Evolutionary conservation across 2,113 vertebrate species (phyloP).

Genomic region (Dasypus novemcinctus): DNA sequence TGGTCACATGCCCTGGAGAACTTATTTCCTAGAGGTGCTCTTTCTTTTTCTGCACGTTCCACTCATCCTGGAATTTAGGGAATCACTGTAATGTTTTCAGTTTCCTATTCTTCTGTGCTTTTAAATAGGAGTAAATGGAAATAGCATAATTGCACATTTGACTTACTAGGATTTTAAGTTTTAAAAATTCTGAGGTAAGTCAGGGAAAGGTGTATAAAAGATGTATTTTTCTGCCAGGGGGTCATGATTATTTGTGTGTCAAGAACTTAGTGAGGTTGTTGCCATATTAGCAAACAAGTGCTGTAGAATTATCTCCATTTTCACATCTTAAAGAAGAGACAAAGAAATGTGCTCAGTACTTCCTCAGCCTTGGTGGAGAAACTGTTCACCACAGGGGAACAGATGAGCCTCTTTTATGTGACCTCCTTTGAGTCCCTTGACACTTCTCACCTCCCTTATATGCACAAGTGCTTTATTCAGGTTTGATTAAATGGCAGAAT

Average conservation of each 20-base stretch:
- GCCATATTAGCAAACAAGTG: neutral
- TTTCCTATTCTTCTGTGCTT: neutral
- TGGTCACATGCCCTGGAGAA: neutral
- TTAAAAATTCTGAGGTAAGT: neutral
- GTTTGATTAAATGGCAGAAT: slow-evolving; percentile 50
- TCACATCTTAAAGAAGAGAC: neutral
- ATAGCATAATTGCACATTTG: neutral
- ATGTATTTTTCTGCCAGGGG: neutral
- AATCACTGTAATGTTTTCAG: neutral
- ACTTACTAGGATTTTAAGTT: neutral
- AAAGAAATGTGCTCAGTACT: neutral
- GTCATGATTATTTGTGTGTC: neutral
- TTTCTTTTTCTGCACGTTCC: neutral
- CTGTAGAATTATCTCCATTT: neutral
- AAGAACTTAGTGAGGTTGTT: neutral
- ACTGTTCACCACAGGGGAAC: neutral
- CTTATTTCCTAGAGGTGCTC: neutral
- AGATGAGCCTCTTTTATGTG: neutral
- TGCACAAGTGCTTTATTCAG: neutral
- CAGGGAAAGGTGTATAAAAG: neutral
- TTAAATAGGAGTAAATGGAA: neutral
- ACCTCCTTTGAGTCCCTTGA: slow-evolving; percentile 7
- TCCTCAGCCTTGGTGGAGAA: neutral
- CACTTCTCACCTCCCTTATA: neutral
- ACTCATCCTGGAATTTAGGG: neutral